Percentiles rank a stretch among this genome's conserved stretches.
Evolutionary conservation across 2,888 invertebrate genomes (phyloP).

Genomic region (Psococerastis gibbosa): DNA sequence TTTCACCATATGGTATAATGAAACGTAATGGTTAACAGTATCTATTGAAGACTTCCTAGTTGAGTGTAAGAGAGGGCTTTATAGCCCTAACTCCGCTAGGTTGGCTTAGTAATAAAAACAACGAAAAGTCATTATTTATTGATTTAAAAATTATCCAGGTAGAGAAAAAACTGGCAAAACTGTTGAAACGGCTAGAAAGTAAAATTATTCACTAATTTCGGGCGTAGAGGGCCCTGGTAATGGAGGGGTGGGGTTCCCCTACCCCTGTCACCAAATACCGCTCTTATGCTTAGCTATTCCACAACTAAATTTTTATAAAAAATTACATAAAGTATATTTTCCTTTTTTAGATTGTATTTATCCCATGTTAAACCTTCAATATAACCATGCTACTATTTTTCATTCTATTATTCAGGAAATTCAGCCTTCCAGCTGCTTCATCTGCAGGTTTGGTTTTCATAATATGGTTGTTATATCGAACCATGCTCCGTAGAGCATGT

Average conservation of each 20-base stretch:
- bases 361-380: constrained; percentile 10
- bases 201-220: constrained; percentile 6
- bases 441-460: background rate
- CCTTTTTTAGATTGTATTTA: constrained; percentile 9
- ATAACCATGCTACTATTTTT: constrained; percentile 9
- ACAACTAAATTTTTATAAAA: constrained; percentile 9
- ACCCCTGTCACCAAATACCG: background rate
- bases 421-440: constrained; percentile 2
- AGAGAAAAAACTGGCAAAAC: too few relatives aligned
- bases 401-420: constrained; percentile 10
- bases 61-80: too few relatives aligned
- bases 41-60: too few relatives aligned
- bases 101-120: too few relatives aligned
- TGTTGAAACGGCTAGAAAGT: too few relatives aligned
- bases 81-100: too few relatives aligned
- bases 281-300: constrained; percentile 4
- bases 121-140: too few relatives aligned
- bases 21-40: too few relatives aligned
- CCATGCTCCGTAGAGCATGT: too few relatives aligned
- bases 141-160: too few relatives aligned
- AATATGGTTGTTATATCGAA: constrained; percentile 2
- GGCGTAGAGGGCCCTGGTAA: constrained; percentile 7
- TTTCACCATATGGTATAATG: too few relatives aligned
- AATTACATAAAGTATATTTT: constrained; percentile 10
- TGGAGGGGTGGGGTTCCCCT: constrained; percentile 1